Conservation (phyloP, 37 sponge, comb jelly and placozoan species). For the Halisarca cf. caerulea region DNA sequence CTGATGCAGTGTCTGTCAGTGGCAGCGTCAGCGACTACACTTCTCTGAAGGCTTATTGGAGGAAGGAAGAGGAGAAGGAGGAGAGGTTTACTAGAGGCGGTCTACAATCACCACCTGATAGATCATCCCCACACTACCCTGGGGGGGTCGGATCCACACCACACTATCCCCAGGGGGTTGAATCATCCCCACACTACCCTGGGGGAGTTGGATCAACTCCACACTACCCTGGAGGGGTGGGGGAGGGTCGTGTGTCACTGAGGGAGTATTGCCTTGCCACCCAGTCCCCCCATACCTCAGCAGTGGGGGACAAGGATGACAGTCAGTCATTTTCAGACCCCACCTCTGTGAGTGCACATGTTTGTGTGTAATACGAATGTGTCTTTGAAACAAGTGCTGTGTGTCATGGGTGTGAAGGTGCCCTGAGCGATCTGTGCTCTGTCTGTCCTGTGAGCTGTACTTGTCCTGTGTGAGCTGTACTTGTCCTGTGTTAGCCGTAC, state of each 20-base stretch:
- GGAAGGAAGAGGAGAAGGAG: conserved; percentile 54
- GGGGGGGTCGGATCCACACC: too few species aligned
- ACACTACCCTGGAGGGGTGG: not conserved
- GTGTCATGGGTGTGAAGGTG: too few species aligned
- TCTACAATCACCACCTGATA: not conserved
- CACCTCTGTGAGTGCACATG: not conserved
- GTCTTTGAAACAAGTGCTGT: too few species aligned
- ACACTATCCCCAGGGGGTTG: too few species aligned
- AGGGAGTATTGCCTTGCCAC: conserved; percentile 47
- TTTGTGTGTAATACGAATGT: too few species aligned
- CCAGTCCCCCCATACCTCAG: conserved; percentile 9
- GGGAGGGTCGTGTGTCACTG: not conserved
- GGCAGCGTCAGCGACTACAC: conserved; percentile 29
- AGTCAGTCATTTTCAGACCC: not conserved
- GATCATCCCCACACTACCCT: not conserved
- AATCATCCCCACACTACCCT: not conserved
- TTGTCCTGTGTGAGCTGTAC: too few species aligned
- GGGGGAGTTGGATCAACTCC: not conserved
- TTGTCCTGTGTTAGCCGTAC: too few species aligned
- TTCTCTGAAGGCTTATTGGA: conserved; percentile 44
- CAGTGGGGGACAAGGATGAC: not conserved
- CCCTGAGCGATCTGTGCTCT: too few species aligned
- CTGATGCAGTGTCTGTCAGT: conserved; percentile 20
- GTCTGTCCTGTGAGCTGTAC: too few species aligned
- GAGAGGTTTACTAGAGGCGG: conserved; percentile 26